Conservation (phyloP, 1,140 invertebrate species). For the Micrasema longulum region DNA sequence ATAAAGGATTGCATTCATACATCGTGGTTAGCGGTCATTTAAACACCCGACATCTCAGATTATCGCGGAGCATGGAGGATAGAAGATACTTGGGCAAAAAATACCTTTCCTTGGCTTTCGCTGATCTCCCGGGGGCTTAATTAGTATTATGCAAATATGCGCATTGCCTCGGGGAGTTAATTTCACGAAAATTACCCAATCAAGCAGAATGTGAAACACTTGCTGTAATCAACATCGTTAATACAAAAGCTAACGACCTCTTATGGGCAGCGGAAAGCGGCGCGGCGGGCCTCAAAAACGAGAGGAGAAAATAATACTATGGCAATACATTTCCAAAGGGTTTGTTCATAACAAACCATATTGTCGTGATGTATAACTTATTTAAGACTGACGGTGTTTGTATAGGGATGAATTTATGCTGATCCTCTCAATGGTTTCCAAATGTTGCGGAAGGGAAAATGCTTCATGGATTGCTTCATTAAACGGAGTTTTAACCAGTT, state of each 20-base stretch:
- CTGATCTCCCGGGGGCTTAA: conserved; percentile 21
- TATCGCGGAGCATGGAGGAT: background rate
- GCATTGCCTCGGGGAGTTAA: conserved; percentile 15
- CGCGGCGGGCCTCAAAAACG: background rate
- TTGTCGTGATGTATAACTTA: conserved; percentile 35
- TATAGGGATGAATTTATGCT: conserved; percentile 30
- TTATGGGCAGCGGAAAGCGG: conserved; percentile 14
- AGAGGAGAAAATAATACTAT: conserved; percentile 26
- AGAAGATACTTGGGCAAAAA: conserved; percentile 14
- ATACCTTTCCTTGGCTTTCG: background rate
- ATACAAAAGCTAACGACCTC: conserved; percentile 27
- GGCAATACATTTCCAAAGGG: conserved; percentile 22
- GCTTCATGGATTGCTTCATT: too few species aligned
- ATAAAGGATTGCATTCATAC: conserved; percentile 6
- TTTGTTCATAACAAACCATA: conserved; percentile 26
- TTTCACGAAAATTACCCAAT: conserved; percentile 35
- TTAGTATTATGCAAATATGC: conserved; percentile 26
- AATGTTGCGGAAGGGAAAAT: too few species aligned
- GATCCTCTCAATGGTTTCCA: too few species aligned
- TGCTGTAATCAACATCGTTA: conserved; percentile 26
- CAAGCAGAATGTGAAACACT: conserved; percentile 35
- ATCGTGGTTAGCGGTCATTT: conserved; percentile 19
- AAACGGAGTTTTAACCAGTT: too few species aligned
- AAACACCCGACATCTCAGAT: too few species aligned
- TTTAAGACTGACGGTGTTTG: conserved; percentile 28